phyloP scores from a whole-genome alignment of 2,888 invertebrate genomes.

The Dione vanillae region DNA sequence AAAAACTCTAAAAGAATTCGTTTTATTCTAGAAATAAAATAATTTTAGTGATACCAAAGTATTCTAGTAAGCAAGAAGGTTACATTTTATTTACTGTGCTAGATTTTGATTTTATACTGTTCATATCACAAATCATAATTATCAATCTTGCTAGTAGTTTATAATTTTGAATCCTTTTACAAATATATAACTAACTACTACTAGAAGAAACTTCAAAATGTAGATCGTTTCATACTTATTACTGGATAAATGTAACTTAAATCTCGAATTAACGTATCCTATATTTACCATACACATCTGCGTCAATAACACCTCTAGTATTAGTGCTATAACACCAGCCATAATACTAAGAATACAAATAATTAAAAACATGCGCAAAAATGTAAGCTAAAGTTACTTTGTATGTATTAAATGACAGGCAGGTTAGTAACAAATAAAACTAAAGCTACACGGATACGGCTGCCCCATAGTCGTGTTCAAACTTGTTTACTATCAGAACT shows the following conservation, averaged over 20 bases:
- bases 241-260: neutral
- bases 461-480: slow-evolving; percentile 63
- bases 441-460: slow-evolving; percentile 59
- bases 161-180: too few relatives aligned
- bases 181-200: too few relatives aligned
- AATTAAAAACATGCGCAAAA: slow-evolving; percentile 12
- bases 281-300: neutral
- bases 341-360: neutral
- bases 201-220: too few relatives aligned
- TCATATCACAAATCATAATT: too few relatives aligned
- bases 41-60: too few relatives aligned
- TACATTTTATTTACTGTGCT: too few relatives aligned
- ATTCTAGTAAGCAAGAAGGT: too few relatives aligned
- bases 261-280: neutral
- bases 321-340: neutral
- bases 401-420: slow-evolving; percentile 10
- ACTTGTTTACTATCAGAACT: slow-evolving; percentile 76
- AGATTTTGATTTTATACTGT: too few relatives aligned
- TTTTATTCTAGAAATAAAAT: too few relatives aligned
- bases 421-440: slow-evolving; percentile 51
- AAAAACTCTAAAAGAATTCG: too few relatives aligned
- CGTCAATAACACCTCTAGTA: neutral
- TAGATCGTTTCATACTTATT: neutral
- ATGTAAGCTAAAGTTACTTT: neutral
- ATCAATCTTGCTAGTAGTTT: too few relatives aligned